These are phyloP conservation scores for Sciurus vulgaris DNA, from an alignment of 2,797 vertebrate genomes.

Conservation along the genomic window DNA sequence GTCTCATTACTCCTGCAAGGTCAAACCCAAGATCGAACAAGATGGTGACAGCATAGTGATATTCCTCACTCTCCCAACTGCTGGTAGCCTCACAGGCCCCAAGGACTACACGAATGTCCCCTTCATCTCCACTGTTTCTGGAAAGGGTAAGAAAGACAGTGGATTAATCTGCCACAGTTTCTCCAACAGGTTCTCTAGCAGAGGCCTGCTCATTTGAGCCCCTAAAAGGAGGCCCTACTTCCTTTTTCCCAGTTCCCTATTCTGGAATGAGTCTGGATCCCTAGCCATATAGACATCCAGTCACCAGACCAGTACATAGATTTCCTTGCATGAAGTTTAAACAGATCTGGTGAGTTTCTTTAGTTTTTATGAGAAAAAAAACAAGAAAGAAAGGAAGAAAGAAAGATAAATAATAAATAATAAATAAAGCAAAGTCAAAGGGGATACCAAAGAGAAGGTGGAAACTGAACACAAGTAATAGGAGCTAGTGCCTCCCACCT, in stretches of 20 bases:
- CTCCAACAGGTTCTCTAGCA: slow-evolving; percentile 39
- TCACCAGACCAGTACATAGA: slow-evolving; percentile 83
- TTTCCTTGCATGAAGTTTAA: slow-evolving; percentile 86
- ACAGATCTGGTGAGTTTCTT: slow-evolving; percentile 83
- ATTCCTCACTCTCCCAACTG: background rate
- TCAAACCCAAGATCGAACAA: slow-evolving; percentile 8
- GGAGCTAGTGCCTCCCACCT: slow-evolving; percentile 67
- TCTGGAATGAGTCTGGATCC: slow-evolving; percentile 18
- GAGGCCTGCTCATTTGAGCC: background rate
- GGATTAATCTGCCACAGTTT: background rate
- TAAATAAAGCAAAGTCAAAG: slow-evolving; percentile 85
- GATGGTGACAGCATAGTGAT: background rate
- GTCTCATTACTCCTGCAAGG: slow-evolving; percentile 45
- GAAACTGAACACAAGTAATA: slow-evolving; percentile 66
- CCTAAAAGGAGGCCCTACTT: background rate
- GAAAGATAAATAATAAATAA: slow-evolving; percentile 72
- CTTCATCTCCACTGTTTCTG: background rate
- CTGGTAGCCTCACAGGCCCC: background rate
- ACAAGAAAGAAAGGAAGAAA: background rate
- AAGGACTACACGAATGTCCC: background rate
- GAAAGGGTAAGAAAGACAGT: slow-evolving; percentile 11
- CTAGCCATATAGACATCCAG: slow-evolving; percentile 84
- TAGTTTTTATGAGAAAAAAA: slow-evolving; percentile 67
- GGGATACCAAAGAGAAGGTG: slow-evolving; percentile 54
- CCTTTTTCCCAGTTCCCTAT: background rate